phyloP scores from a whole-genome alignment of 2,113 vertebrate species.

The Labeo catla region DNA sequence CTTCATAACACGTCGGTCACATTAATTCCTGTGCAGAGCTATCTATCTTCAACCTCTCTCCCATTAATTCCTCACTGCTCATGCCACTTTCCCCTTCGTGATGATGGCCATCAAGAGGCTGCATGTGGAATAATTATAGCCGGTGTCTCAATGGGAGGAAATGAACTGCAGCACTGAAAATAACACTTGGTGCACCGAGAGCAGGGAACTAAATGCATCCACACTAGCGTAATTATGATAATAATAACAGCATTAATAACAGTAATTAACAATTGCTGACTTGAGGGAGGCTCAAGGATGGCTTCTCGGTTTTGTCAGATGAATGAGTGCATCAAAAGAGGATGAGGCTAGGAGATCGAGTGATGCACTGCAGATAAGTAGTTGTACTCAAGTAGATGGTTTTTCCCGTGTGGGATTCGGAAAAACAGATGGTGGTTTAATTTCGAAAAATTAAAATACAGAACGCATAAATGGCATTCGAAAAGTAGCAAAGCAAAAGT shows the following conservation, averaged over 20 bases:
- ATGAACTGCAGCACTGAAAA: constrained; percentile 46
- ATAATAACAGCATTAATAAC: constrained; percentile 49
- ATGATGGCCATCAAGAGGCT: constrained; percentile 46
- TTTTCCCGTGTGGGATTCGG: neutral
- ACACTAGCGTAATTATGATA: constrained; percentile 60
- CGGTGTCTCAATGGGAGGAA: constrained; percentile 32
- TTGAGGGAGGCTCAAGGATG: constrained; percentile 2
- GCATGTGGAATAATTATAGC: constrained; percentile 61
- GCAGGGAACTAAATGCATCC: constrained; percentile 57
- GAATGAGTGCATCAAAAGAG: constrained; percentile 6
- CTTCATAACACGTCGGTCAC: neutral
- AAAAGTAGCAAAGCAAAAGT: no score
- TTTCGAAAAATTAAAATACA: no score
- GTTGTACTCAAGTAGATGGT: neutral
- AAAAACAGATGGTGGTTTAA: neutral
- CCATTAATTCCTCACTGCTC: constrained; percentile 43
- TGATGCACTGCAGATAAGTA: neutral
- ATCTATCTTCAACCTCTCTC: constrained; percentile 15
- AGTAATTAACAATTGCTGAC: constrained; percentile 34
- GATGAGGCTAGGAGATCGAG: neutral
- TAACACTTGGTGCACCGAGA: constrained; percentile 14
- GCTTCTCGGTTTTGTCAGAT: neutral
- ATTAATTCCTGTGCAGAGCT: neutral
- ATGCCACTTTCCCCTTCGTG: constrained; percentile 19
- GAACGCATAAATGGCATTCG: no score